Percentiles rank a stretch among this genome's conserved stretches.
phyloP scores from a whole-genome alignment of 2,797 vertebrate species.

The Hyperoplus lanceolatus region DNA sequence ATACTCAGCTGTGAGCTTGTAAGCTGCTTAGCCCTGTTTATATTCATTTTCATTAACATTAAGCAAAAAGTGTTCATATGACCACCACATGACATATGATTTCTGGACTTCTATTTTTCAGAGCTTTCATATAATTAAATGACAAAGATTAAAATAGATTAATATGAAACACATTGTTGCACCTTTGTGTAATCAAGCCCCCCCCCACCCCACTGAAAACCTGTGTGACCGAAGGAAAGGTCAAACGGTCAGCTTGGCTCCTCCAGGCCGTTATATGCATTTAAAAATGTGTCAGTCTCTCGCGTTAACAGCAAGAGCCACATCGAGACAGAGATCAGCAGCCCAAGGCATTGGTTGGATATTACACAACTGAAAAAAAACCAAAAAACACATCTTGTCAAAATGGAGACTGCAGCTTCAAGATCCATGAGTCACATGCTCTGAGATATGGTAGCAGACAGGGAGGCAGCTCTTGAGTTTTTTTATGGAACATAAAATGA shows the following conservation, averaged over 20 bases:
- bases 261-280: slow-evolving; percentile 55
- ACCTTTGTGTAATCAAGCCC: slow-evolving; percentile 7
- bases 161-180: slow-evolving; percentile 3
- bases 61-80: neutral
- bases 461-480: slow-evolving; percentile 44
- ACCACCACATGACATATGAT: neutral
- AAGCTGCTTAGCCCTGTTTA: slow-evolving; percentile 1
- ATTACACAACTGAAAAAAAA: slow-evolving; percentile 63
- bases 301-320: slow-evolving; percentile 59
- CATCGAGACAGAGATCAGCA: slow-evolving; percentile 66
- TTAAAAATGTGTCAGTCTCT: slow-evolving; percentile 70
- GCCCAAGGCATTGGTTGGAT: slow-evolving; percentile 50
- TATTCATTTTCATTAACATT: neutral
- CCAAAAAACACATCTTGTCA: slow-evolving; percentile 63
- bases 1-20: neutral
- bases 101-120: neutral
- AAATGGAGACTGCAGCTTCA: slow-evolving; percentile 55
- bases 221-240: slow-evolving; percentile 38
- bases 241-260: slow-evolving; percentile 19
- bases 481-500: slow-evolving; percentile 51
- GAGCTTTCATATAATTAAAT: slow-evolving; percentile 13
- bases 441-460: slow-evolving; percentile 38
- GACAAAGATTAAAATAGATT: slow-evolving; percentile 22
- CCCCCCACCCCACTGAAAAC: slow-evolving; percentile 29
- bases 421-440: slow-evolving; percentile 60